Evolutionary conservation across 2,888 invertebrate species (phyloP), one percentile per base, ranked within the genome.

Genomic region (Hoplodrina blanda): DNA sequence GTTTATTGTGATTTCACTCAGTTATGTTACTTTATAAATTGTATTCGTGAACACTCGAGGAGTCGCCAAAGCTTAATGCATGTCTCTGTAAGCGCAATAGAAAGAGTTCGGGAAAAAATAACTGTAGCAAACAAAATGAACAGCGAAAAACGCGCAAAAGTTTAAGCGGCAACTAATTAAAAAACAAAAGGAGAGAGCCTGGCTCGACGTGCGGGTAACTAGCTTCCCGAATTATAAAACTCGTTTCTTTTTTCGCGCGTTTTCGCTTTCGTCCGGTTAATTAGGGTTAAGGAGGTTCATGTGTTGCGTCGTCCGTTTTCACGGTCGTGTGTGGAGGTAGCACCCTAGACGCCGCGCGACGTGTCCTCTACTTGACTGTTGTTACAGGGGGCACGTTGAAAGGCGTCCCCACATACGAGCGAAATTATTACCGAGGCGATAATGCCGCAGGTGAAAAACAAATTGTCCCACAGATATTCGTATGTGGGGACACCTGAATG

Each of bases 101-200:
- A 59, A 69, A 62, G 53, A 59, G 63, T 57, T 64, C 25, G 55
- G 30, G 52, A 25, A 83, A 84, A 83, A 86, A 88, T 89, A 86
- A 88, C 86, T 80, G 85, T 81, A 82, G 71, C 82, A 89, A 86
- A 83, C 85, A 78, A 84, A 91, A 89, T 85, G 88, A 90, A 91
- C 89, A 91, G 87, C 86, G 87, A 74, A 87, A 90, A 81, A 91
- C 85, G 90, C 89, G 90, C 88, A 89, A 90, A 93, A 92, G 90
- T 93, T 92, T 91, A 92, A 93, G 90, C 91, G 92, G 90, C 90
- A 92, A 93, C 92, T 94, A 94, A 94, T 94, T 94, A 92, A 94
- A 92, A 92, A 92, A 91, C 93, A 93, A 93, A 93, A 91, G 89
- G 73, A 87, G 88, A 89, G 89, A 90, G 85, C 83, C 86, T 86